Evolutionary conservation across 1,140 invertebrate species (phyloP).

Genomic region (fruit fly (Drosophila melanogaster)): DNA sequence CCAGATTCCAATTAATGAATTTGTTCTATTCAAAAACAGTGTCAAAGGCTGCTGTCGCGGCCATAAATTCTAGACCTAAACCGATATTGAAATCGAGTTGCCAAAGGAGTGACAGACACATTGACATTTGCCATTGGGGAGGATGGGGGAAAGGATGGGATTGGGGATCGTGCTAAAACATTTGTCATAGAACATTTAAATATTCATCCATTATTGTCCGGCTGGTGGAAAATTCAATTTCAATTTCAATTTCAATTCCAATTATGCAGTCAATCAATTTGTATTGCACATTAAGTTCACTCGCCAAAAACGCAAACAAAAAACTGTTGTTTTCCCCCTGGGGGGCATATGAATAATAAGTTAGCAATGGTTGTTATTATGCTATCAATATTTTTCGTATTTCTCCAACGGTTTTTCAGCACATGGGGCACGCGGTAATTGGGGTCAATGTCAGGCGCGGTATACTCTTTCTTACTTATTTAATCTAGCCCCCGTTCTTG

Average conservation of each 20-base stretch:
- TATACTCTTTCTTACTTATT: conserved; percentile 7
- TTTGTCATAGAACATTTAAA: conserved; percentile 60
- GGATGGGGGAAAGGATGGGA: background rate
- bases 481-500: conserved; percentile 1
- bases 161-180: conserved; percentile 52
- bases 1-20: conserved; percentile 34
- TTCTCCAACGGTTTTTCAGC: conserved; percentile 38
- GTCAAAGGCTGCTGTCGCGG: conserved; percentile 18
- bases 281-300: conserved; percentile 26
- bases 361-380: conserved; percentile 20
- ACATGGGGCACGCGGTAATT: conserved; percentile 45
- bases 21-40: conserved; percentile 32
- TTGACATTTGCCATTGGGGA: conserved; percentile 57
- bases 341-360: conserved; percentile 53
- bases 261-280: conserved; percentile 54
- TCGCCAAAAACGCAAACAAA: conserved; percentile 31
- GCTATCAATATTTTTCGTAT: conserved; percentile 58
- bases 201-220: conserved; percentile 54
- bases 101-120: conserved; percentile 51
- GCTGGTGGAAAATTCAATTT: conserved; percentile 35
- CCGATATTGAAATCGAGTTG: conserved; percentile 17
- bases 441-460: conserved; percentile 65
- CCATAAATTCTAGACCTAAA: conserved; percentile 28
- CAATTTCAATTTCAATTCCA: conserved; percentile 38
- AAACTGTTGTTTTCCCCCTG: conserved; percentile 26